phyloP scores from a whole-genome alignment of 2,888 invertebrate species.

The Himalopsyche japonica region DNA sequence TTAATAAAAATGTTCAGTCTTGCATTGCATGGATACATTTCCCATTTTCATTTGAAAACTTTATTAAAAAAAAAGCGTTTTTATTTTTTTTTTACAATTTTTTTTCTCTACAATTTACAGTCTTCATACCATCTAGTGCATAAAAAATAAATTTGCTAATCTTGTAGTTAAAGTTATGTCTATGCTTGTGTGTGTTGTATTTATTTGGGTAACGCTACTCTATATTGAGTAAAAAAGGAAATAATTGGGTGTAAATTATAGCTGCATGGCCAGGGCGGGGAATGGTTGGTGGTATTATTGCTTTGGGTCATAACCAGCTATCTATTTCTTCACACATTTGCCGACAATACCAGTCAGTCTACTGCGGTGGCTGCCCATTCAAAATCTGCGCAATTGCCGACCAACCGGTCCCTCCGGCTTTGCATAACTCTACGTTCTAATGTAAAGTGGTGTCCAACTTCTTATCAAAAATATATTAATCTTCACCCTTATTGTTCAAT shows the following conservation, averaged over 20 bases:
- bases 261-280: not conserved
- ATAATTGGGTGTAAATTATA: not conserved
- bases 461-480: too few relatives aligned
- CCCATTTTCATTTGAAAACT: too few relatives aligned
- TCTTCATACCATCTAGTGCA: too few relatives aligned
- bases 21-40: too few relatives aligned
- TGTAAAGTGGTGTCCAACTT: not conserved
- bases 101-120: too few relatives aligned
- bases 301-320: not conserved
- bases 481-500: too few relatives aligned
- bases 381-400: not conserved
- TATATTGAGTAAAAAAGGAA: not conserved
- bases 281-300: not conserved
- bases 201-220: not conserved
- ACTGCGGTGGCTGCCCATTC: not conserved
- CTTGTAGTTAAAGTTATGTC: too few relatives aligned
- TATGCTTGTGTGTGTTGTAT: too few relatives aligned
- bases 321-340: not conserved
- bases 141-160: too few relatives aligned
- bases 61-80: too few relatives aligned
- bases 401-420: not conserved
- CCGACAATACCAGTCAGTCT: not conserved
- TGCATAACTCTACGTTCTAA: not conserved
- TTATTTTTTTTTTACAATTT: too few relatives aligned
- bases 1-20: too few relatives aligned